These are phyloP conservation scores for Sigmodon hispidus DNA, from an alignment of 2,113 vertebrate species.

Conservation along the genomic window DNA sequence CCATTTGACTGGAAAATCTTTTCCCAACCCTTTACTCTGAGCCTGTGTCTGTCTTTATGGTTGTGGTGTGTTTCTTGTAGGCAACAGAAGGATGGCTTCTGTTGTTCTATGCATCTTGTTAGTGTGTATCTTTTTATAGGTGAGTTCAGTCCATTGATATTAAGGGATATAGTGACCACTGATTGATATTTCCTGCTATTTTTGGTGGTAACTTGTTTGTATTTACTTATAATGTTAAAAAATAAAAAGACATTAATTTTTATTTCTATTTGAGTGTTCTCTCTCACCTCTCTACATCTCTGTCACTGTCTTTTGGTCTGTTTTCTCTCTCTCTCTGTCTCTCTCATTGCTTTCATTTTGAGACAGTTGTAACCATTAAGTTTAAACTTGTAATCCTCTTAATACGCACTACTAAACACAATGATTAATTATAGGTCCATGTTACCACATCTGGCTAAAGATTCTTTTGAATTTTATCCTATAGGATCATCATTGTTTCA, in stretches of 20 bases:
- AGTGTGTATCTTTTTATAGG: no score
- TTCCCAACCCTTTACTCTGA: no score
- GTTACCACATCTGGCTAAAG: background rate
- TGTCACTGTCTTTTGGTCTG: no score
- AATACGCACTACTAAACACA: background rate
- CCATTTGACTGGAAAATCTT: no score
- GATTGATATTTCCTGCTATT: no score
- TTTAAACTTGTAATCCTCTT: background rate
- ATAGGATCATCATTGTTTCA: background rate
- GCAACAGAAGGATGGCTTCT: no score
- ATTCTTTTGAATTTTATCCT: background rate
- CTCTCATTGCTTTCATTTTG: background rate
- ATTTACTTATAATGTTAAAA: background rate
- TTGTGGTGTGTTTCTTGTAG: no score
- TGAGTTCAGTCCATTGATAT: no score
- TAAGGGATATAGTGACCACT: no score
- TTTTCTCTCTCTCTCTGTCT: background rate
- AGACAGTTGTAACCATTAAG: background rate
- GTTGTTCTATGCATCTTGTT: no score
- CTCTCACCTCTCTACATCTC: background rate
- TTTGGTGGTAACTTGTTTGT: no score
- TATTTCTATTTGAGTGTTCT: background rate
- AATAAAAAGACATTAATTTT: background rate
- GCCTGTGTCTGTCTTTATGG: no score
- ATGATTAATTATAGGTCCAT: background rate